Evolutionary conservation across 2,797 vertebrate species (phyloP).

Genomic region (Siniperca scherzeri): DNA sequence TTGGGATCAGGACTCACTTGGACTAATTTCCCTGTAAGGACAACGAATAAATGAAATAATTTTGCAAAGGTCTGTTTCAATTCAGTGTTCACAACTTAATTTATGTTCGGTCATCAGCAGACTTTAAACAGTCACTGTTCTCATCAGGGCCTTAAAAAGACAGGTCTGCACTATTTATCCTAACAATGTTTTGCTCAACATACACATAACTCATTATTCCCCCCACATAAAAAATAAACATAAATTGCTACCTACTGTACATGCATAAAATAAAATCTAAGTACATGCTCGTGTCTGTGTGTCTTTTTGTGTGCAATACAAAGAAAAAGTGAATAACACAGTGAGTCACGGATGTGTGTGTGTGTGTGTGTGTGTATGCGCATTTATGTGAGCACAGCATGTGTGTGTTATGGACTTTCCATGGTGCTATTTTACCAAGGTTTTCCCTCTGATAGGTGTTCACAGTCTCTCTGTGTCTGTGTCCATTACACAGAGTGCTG

Average conservation of each 20-base stretch:
- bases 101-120: not conserved
- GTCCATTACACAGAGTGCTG: constrained; percentile 81
- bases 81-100: not conserved
- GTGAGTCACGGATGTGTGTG: constrained; percentile 23
- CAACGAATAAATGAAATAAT: not conserved
- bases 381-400: constrained; percentile 28
- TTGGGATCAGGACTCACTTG: not conserved
- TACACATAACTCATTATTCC: not conserved
- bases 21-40: not conserved
- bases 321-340: constrained; percentile 24
- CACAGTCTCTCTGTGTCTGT: constrained; percentile 57
- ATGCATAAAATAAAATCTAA: not conserved
- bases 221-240: not conserved
- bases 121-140: not conserved
- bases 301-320: constrained; percentile 21
- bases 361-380: constrained; percentile 16
- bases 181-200: not conserved
- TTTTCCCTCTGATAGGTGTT: constrained; percentile 63
- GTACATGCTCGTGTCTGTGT: not conserved
- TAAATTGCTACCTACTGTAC: not conserved
- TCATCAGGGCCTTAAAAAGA: not conserved
- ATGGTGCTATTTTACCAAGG: constrained; percentile 48
- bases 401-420: constrained; percentile 51
- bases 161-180: not conserved
- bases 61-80: not conserved